These are phyloP conservation scores for Caprella mutica DNA, from an alignment of 2,888 invertebrate genomes.

Conservation along the genomic window DNA sequence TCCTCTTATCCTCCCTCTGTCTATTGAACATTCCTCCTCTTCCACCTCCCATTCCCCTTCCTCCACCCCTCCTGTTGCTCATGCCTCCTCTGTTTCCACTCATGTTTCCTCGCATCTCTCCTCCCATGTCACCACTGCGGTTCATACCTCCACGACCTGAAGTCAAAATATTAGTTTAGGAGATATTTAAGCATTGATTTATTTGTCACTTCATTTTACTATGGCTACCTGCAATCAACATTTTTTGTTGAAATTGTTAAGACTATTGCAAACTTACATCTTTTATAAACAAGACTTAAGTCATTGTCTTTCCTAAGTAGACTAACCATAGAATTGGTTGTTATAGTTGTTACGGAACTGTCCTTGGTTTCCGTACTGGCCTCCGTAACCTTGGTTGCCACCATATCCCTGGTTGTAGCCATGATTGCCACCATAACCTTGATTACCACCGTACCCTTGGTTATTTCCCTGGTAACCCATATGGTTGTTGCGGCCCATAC, in stretches of 20 bases:
- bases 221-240: no score
- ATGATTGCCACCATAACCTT: slow-evolving; percentile 1
- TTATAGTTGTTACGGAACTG: slow-evolving; percentile 6
- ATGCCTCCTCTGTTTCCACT: slow-evolving; percentile 4
- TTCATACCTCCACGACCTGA: no score
- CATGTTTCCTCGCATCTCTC: slow-evolving; percentile 4
- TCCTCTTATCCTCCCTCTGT: slow-evolving; percentile 36
- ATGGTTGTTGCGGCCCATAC: background rate
- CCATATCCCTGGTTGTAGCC: background rate
- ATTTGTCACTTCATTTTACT: no score
- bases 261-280: no score
- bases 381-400: no score
- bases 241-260: no score
- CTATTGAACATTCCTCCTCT: slow-evolving; percentile 36
- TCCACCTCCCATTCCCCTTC: slow-evolving; percentile 24
- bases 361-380: no score
- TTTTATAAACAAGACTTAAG: no score
- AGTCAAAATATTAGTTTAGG: no score
- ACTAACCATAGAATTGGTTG: slow-evolving; percentile 6
- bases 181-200: no score
- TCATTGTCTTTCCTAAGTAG: no score
- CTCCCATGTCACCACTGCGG: background rate
- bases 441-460: slow-evolving; percentile 1
- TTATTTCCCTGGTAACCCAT: background rate
- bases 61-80: slow-evolving; percentile 15